Conservation (phyloP, 2,113 vertebrate genomes). For the Plecotus auritus region DNA sequence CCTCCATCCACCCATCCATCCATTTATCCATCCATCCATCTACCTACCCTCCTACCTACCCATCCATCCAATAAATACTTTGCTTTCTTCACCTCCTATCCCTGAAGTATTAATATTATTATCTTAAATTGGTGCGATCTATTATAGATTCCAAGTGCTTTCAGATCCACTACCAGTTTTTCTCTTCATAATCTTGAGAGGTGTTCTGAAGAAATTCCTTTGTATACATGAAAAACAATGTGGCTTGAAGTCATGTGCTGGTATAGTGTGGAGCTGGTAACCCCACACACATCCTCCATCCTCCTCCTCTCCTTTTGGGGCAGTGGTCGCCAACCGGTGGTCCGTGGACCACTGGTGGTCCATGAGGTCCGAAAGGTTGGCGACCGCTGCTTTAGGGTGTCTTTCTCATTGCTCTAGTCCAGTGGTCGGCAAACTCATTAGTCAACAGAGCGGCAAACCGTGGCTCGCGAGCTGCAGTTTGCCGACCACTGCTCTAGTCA, state of each 20-base stretch:
- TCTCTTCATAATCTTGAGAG: neutral
- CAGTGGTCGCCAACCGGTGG: no score
- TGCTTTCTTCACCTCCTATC: neutral
- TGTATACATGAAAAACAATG: neutral
- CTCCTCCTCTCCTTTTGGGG: neutral
- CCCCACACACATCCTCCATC: rapidly evolving
- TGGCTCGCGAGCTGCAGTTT: no score
- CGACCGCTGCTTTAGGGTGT: no score
- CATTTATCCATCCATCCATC: neutral
- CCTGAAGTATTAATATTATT: neutral
- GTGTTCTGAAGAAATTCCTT: neutral
- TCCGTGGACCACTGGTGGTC: no score
- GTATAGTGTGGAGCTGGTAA: rapidly evolving
- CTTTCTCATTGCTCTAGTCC: no score
- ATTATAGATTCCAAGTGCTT: slow-evolving; percentile 1
- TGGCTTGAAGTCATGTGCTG: neutral
- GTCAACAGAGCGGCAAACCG: no score
- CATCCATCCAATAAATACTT: neutral
- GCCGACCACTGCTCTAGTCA: no score
- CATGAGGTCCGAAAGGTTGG: no score
- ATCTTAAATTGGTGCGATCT: neutral
- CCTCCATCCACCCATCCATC: neutral
- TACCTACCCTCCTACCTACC: no score
- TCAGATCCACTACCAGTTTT: neutral
- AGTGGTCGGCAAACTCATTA: no score